phyloP scores from a whole-genome alignment of 2,888 invertebrate genomes.

The Meloe dianella region DNA sequence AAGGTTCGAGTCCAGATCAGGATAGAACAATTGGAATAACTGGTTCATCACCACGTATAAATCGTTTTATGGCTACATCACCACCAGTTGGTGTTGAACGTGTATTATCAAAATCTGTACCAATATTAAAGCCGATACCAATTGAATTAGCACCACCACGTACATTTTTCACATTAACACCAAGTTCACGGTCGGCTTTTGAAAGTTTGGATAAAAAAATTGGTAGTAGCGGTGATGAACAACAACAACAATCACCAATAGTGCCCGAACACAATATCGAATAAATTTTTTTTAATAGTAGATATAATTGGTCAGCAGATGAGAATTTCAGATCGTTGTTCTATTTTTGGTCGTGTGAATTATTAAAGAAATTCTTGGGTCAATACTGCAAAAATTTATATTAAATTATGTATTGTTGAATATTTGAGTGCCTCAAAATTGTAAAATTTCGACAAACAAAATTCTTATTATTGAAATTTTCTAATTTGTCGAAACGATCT shows the following conservation, averaged over 20 bases:
- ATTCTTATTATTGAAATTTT: background rate
- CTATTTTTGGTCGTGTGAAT: background rate
- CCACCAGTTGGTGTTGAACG: slow-evolving; percentile 92
- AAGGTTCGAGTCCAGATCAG: slow-evolving; percentile 78
- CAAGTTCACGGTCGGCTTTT: slow-evolving; percentile 82
- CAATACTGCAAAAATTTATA: slow-evolving; percentile 17
- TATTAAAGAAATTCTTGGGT: background rate
- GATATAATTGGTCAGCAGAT: background rate
- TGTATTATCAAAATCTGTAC: slow-evolving; percentile 70
- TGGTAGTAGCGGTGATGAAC: background rate
- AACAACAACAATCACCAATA: slow-evolving; percentile 41
- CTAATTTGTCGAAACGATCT: slow-evolving; percentile 26
- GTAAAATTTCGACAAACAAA: slow-evolving; percentile 15
- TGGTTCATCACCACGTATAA: slow-evolving; percentile 84
- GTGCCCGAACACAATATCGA: slow-evolving; percentile 51
- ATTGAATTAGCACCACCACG: slow-evolving; percentile 64
- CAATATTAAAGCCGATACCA: slow-evolving; percentile 27
- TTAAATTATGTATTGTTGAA: slow-evolving; percentile 24
- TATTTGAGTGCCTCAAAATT: slow-evolving; percentile 24
- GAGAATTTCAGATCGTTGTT: slow-evolving; percentile 27
- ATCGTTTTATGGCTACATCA: slow-evolving; percentile 82
- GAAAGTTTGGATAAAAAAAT: slow-evolving; percentile 64
- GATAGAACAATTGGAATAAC: slow-evolving; percentile 66
- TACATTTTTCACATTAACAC: slow-evolving; percentile 74
- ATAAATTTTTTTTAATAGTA: slow-evolving; percentile 15